phyloP scores from a whole-genome alignment of 2,888 invertebrate genomes.

The Orthonychiurus folsomi region DNA sequence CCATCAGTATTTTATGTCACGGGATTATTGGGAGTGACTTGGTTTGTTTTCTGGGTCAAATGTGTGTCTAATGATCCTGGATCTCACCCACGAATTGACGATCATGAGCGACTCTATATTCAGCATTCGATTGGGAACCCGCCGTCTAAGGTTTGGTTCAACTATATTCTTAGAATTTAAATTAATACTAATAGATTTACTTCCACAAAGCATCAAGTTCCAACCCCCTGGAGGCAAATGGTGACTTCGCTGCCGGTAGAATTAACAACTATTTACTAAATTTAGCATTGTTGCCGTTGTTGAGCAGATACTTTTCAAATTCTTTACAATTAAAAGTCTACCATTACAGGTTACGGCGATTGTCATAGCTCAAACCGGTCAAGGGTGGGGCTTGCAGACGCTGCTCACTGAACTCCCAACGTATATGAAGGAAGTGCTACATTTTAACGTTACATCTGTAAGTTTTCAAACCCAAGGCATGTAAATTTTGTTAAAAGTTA shows the following conservation, averaged over 20 bases:
- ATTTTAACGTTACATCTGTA: slow-evolving; percentile 49
- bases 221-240: slow-evolving; percentile 37
- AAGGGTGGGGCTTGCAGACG: slow-evolving; percentile 62
- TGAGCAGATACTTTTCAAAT: too few species aligned
- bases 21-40: slow-evolving; percentile 66
- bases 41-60: slow-evolving; percentile 71
- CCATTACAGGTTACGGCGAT: too few species aligned
- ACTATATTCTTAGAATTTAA: slow-evolving; percentile 6
- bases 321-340: too few species aligned
- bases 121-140: slow-evolving; percentile 30
- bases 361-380: slow-evolving; percentile 35
- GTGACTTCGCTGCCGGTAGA: slow-evolving; percentile 35
- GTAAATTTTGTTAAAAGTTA: neutral
- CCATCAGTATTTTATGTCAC: slow-evolving; percentile 80
- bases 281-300: too few species aligned
- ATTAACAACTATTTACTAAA: too few species aligned
- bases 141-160: slow-evolving; percentile 19
- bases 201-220: slow-evolving; percentile 17
- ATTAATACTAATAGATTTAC: neutral
- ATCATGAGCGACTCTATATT: slow-evolving; percentile 59
- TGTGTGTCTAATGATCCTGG: slow-evolving; percentile 66
- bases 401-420: slow-evolving; percentile 72
- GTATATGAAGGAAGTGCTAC: slow-evolving; percentile 73
- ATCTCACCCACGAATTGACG: slow-evolving; percentile 63
- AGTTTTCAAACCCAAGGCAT: too few species aligned